A percentile compares a stretch with the other conserved stretches of the same genome.
Evolutionary conservation across 2,797 vertebrate species (phyloP).

Genomic region (Aldrovandia affinis): DNA sequence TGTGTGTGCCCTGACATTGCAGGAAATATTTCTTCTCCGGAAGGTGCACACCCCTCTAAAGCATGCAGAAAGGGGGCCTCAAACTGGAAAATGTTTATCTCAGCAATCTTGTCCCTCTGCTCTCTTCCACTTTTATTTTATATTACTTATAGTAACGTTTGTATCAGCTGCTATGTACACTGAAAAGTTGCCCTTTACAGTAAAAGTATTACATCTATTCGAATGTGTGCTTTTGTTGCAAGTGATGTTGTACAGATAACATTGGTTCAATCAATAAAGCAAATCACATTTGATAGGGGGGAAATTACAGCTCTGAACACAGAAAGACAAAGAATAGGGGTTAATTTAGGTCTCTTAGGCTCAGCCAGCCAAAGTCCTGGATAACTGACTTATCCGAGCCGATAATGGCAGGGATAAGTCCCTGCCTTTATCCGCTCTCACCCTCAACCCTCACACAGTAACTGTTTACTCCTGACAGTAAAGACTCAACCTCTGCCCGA

Average conservation of each 20-base stretch:
- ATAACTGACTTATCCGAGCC: constrained; percentile 75
- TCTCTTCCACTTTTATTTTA: too few species aligned
- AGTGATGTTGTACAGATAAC: neutral
- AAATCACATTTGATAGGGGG: neutral
- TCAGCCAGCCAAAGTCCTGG: constrained; percentile 75
- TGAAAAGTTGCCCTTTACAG: too few species aligned
- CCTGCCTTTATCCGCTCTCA: constrained; percentile 56
- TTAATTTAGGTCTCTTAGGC: constrained; percentile 63
- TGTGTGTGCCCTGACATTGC: too few species aligned
- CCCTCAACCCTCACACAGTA: constrained; percentile 31
- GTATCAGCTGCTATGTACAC: too few species aligned
- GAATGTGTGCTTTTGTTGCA: too few species aligned
- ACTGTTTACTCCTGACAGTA: neutral
- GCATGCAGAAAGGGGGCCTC: too few species aligned
- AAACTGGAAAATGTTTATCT: too few species aligned
- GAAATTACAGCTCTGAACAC: neutral
- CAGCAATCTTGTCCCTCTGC: too few species aligned
- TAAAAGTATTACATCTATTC: too few species aligned
- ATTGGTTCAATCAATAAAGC: constrained; percentile 16
- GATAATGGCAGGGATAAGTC: constrained; percentile 61
- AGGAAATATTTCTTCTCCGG: too few species aligned
- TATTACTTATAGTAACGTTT: too few species aligned
- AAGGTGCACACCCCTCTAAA: too few species aligned
- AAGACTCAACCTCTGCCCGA: neutral
- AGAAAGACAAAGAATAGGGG: constrained; percentile 39